Base-by-base conservation (phyloP, 2,888 invertebrate species). In the Periphyllus acericola region DNA sequence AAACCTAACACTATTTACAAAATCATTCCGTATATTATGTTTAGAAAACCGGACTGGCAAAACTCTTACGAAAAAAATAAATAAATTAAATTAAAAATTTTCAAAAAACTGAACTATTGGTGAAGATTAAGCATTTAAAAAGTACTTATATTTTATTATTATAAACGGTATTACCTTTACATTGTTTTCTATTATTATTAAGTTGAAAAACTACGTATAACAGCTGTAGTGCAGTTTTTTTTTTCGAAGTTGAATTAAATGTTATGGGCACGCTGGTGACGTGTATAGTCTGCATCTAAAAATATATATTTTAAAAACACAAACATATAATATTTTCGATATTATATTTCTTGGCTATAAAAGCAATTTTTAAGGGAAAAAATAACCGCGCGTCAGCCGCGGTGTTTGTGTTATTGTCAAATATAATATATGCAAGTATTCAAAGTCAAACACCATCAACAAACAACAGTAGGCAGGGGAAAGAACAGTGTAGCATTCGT, bases 261-360 rank as follows among this genome's bases (percentile, higher is more conserved):
- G 11, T 46, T 60, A 25, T 25, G 60, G 60, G 6, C 25, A 25
- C 25, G 25, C 25, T 6, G n/a, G n/a, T n/a, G n/a, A n/a, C n/a
- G 21, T 25, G 25, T 60, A 25, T 60, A 60, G 60, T 60, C 25
- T 32, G 17, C 8, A 34, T 72, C 34, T 72, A 36, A 34, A 72
- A 72, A 72, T 72, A 72, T 72, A 72, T 34, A 72, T 9, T 72
- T 32, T 29, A 36, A 68, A 72, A 34, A 72, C 72, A 36, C 72
- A 21, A 72, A 72, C 34, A 8, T 34, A 72, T 34, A 36, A 19
- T 6, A 8, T 32, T 19, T 32, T 32, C 19, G 19, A 72, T 34
- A 72, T 34, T 72, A 36, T 72, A 36, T 72, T 72, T 72, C 72
- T 72, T 36, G 72, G 72, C 72, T 34, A 72, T 72, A 72, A 72